Evolutionary conservation across 2,113 vertebrate species (phyloP).

Genomic region (Ceuthmochares aereus): DNA sequence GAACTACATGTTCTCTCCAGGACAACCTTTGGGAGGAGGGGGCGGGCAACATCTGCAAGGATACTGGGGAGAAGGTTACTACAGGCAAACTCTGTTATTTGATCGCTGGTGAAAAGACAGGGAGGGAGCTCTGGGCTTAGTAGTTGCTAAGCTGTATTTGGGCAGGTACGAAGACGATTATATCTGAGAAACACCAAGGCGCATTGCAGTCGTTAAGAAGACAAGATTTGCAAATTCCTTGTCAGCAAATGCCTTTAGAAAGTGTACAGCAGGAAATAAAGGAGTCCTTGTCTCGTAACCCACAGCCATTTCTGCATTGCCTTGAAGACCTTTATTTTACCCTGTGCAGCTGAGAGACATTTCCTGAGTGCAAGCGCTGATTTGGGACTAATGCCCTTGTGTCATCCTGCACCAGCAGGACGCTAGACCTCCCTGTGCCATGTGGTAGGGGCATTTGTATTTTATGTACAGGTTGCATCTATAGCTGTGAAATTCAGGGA

Average conservation of each 20-base stretch:
- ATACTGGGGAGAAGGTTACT: constrained; percentile 41
- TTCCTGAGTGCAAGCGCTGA: constrained; percentile 68
- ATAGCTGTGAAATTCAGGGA: background rate
- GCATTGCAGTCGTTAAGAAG: background rate
- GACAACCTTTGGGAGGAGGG: constrained; percentile 13
- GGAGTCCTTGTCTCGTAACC: constrained; percentile 9
- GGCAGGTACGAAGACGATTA: background rate
- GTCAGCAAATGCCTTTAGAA: constrained; percentile 68
- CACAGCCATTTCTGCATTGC: constrained; percentile 57
- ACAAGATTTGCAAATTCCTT: constrained; percentile 65
- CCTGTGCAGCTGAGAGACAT: constrained; percentile 54
- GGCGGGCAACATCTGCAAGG: constrained; percentile 19
- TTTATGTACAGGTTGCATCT: background rate
- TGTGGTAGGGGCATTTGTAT: background rate
- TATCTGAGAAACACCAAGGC: background rate
- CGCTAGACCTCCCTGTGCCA: background rate
- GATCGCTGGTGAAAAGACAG: background rate
- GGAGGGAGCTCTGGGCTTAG: background rate
- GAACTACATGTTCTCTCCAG: constrained; percentile 26
- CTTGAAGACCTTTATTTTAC: constrained; percentile 21
- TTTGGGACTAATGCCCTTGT: constrained; percentile 57
- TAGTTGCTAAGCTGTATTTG: background rate
- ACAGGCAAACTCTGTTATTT: background rate
- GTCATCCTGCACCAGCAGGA: constrained; percentile 11
- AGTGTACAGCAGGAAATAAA: constrained; percentile 38